Conservation (phyloP, 1,140 invertebrate genomes). For the Spodoptera frugiperda region DNA sequence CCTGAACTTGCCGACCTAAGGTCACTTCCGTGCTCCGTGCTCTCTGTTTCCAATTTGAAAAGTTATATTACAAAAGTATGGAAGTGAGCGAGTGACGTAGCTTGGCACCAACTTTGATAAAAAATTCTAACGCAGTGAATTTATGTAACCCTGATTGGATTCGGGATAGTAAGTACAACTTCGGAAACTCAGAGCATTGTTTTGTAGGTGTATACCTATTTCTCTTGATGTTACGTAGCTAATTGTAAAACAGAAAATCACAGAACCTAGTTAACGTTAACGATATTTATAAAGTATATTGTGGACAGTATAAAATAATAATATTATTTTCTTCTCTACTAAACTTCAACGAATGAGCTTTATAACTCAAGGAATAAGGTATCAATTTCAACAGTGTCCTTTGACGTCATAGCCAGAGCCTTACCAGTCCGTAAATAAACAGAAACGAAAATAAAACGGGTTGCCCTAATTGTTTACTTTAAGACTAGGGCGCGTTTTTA, state of each 20-base stretch:
- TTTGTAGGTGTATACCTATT: neutral
- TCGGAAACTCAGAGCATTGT: too few species aligned
- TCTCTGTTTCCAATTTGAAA: neutral
- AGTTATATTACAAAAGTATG: neutral
- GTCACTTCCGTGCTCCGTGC: constrained; percentile 11
- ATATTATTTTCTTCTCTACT: constrained; percentile 6
- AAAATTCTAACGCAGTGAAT: neutral
- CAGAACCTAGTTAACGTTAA: constrained; percentile 5
- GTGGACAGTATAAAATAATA: constrained; percentile 10
- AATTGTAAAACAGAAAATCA: neutral
- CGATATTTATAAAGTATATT: constrained; percentile 9
- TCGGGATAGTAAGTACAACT: neutral
- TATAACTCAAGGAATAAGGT: constrained; percentile 15
- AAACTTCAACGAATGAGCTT: neutral
- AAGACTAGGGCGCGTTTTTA: constrained; percentile 40
- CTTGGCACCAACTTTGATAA: neutral
- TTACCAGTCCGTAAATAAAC: constrained; percentile 62
- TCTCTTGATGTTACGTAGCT: neutral
- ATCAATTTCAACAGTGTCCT: constrained; percentile 24
- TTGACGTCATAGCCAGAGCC: constrained; percentile 61
- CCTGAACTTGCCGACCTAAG: constrained; percentile 4
- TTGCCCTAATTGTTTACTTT: constrained; percentile 66
- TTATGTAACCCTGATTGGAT: neutral
- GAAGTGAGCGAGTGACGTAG: neutral
- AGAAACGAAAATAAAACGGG: constrained; percentile 64